Evolutionary conservation across 2,888 invertebrate genomes (phyloP), one percentile per base, ranked within the genome.

Genomic region (Listrodromus nycthemerus): DNA sequence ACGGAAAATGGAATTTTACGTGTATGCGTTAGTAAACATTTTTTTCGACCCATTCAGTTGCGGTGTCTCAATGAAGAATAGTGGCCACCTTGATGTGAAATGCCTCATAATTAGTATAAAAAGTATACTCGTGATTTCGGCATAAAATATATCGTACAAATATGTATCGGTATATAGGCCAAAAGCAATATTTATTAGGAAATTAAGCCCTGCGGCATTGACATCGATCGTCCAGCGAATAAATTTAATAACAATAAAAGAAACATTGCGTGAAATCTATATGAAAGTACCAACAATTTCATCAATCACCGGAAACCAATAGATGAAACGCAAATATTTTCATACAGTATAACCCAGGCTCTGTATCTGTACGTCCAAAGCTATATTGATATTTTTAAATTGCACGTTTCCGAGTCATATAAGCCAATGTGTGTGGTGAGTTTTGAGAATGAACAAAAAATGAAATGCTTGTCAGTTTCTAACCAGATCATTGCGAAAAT

Each of bases 351-450:
- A 21, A 16, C 33, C 19, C 27, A 65, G 37, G 27, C 21, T 48
- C 66, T 13, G 8, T 66, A 58, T 58, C 65, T n/a, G 27, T 61
- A 74, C 27, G 67, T 37, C 58, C 55, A 80, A 78, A 74, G 80
- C 80, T 48, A 80, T 52, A 80, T 13, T 61, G 10, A 80, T 45
- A 61, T 37, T 48, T 24, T 41, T 1, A 24, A 74, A 67, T 37
- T 24, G 67, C 24, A 24, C 30, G 21, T 79, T 61, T 33, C 24
- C 48, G 74, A 30, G 50, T 75, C 21, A 73, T 33, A 21, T 41
- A 80, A 67, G 80, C 67, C n/a, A 74, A 69, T 66, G 45, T 70
- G 50, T 52, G 45, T 37, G 48, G 58, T 73, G 74, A 67, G 27
- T 73, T 71, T 10, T 2, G 10, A 48, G 27, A 41, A n/a, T 30